Percentiles rank a stretch among this genome's conserved stretches.
These are phyloP conservation scores for Colistium nudipinnis DNA, from an alignment of 2,113 vertebrate species.

Conservation along the genomic window DNA sequence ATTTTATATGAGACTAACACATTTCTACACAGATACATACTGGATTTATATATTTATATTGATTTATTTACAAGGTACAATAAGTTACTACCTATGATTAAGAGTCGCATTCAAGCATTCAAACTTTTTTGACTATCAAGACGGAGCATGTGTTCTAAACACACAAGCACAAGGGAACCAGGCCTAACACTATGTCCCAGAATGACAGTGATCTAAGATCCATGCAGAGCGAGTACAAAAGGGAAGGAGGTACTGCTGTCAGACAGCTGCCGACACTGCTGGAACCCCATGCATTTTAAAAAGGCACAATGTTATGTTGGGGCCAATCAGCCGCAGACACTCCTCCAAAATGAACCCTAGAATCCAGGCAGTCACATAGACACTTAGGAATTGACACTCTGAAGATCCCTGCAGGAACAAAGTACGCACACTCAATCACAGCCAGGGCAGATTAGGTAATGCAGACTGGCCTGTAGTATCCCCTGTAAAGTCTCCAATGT, in stretches of 20 bases:
- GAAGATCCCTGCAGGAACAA: background rate
- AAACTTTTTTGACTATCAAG: conserved; percentile 16
- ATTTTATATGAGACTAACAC: background rate
- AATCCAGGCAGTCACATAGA: background rate
- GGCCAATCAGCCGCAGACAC: background rate
- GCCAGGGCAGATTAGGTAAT: background rate
- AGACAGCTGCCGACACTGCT: background rate
- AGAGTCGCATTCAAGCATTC: background rate
- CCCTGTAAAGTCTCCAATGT: too few relatives aligned
- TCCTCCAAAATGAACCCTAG: background rate
- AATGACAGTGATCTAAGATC: background rate
- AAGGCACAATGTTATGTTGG: background rate
- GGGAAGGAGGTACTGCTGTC: background rate
- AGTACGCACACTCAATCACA: background rate
- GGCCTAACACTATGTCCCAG: background rate
- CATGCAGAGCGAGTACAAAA: background rate
- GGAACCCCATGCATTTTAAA: background rate
- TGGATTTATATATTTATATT: background rate
- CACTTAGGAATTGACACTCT: too few relatives aligned
- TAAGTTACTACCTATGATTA: background rate
- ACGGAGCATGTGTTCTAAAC: conserved; percentile 47
- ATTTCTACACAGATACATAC: background rate
- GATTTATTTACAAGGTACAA: background rate
- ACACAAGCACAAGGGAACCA: background rate
- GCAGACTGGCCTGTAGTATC: too few relatives aligned